These are phyloP conservation scores for Sebastes matsubarae DNA, from an alignment of 2,797 vertebrate species.

Conservation along the genomic window DNA sequence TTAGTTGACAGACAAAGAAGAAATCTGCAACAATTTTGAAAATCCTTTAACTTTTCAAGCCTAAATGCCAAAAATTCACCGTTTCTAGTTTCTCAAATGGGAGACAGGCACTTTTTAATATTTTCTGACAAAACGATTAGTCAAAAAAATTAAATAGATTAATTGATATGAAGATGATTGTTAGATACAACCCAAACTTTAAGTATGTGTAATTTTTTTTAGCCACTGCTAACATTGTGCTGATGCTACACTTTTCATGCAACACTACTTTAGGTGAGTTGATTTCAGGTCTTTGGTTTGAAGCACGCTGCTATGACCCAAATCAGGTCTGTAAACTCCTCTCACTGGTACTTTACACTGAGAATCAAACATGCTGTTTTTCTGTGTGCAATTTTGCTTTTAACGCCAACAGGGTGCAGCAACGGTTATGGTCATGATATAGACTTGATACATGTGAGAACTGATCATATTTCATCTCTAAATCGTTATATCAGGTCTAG, in stretches of 20 bases:
- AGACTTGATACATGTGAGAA: background rate
- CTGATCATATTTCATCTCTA: background rate
- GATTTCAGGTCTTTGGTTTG: background rate
- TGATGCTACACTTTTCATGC: background rate
- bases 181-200: background rate
- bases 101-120: background rate
- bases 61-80: background rate
- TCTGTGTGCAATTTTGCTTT: background rate
- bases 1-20: background rate
- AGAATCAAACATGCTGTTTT: background rate
- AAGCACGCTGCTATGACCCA: background rate
- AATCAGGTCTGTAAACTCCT: background rate
- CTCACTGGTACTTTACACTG: background rate
- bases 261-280: background rate
- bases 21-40: background rate
- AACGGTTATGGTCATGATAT: background rate
- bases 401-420: background rate
- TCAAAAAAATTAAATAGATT: background rate
- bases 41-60: background rate
- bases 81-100: background rate
- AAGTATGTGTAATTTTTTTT: background rate
- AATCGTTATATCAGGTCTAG: background rate
- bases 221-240: background rate
- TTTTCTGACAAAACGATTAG: background rate
- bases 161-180: background rate